These are phyloP conservation scores for Dicrurus megarhynchus DNA, from an alignment of 2,113 vertebrate genomes.

Conservation along the genomic window DNA sequence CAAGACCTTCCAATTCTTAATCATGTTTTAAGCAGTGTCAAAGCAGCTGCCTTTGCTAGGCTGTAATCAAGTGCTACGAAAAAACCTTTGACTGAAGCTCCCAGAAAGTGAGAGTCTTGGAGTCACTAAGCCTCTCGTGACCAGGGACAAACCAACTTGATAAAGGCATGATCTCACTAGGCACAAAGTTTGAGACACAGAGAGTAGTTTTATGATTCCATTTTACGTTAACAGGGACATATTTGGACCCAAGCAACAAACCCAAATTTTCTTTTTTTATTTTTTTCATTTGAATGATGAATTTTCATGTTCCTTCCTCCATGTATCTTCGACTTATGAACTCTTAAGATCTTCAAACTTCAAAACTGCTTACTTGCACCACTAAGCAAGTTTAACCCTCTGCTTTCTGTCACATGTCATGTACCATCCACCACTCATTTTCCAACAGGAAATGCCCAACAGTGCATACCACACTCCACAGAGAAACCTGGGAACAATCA, in stretches of 20 bases:
- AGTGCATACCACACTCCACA: not conserved
- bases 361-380: not conserved
- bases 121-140: not conserved
- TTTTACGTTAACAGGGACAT: not conserved
- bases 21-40: not conserved
- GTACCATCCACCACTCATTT: not conserved
- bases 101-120: not conserved
- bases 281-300: not conserved
- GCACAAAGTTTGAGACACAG: not conserved
- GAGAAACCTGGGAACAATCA: not conserved
- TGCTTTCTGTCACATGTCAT: not conserved
- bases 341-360: not conserved
- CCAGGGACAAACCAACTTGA: not conserved
- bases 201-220: not conserved
- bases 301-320: not conserved
- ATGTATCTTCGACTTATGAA: not conserved
- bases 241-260: not conserved
- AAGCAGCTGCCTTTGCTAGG: not conserved
- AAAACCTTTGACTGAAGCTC: not conserved
- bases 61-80: not conserved
- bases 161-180: not conserved
- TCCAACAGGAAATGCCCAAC: not conserved
- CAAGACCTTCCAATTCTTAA: not conserved
- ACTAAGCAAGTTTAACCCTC: not conserved
- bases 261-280: not conserved